Conservation (phyloP, 2,113 vertebrate genomes). For the Cyphomyrus plagiostoma region DNA sequence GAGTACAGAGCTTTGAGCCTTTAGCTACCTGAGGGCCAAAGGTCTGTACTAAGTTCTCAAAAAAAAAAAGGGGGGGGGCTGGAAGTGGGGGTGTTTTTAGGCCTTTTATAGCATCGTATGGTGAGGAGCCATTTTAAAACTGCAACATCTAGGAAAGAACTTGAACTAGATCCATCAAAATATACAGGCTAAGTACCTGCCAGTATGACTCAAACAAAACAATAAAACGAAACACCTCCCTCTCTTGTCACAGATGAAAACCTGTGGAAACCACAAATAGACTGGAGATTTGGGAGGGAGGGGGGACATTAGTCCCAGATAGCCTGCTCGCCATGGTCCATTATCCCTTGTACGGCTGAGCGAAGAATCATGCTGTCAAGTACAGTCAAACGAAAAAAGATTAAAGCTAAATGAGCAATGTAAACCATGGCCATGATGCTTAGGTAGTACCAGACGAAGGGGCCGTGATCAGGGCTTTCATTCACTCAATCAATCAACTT, state of each 20-base stretch:
- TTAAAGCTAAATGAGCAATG: neutral
- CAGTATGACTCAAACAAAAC: neutral
- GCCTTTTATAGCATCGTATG: neutral
- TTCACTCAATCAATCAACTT: neutral
- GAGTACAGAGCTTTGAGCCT: neutral
- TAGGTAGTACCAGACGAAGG: neutral
- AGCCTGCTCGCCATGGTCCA: neutral
- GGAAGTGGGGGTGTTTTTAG: neutral
- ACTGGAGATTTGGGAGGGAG: neutral
- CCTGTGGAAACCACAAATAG: neutral
- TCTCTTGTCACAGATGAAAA: too few relatives aligned
- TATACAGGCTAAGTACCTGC: neutral
- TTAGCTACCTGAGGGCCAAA: neutral
- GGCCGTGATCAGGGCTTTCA: neutral
- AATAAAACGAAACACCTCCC: neutral
- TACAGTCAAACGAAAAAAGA: neutral
- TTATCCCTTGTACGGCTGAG: neutral
- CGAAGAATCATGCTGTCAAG: neutral
- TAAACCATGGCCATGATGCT: neutral
- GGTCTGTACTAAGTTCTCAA: too few relatives aligned
- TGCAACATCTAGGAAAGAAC: neutral
- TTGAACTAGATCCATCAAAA: neutral
- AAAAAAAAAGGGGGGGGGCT: neutral
- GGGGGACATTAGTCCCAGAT: neutral
- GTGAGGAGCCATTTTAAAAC: neutral